Conservation (phyloP, 2,113 vertebrate genomes). For the Sander vitreus region DNA sequence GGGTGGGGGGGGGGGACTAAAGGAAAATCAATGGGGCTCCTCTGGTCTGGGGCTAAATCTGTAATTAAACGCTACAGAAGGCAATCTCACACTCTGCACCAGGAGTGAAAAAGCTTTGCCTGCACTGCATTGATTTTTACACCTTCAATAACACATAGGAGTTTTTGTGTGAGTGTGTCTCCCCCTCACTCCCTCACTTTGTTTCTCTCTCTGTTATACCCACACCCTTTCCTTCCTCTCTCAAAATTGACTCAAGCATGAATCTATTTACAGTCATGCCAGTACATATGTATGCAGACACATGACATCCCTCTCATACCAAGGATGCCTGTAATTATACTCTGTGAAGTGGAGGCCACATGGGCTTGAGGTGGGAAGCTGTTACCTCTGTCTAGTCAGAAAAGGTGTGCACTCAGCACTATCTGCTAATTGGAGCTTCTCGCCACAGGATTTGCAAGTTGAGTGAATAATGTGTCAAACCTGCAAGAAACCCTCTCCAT, state of each 20-base stretch:
- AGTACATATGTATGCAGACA: slow-evolving; percentile 42
- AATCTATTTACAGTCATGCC: slow-evolving; percentile 43
- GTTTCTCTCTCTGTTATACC: slow-evolving; percentile 36
- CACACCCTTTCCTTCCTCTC: slow-evolving; percentile 50
- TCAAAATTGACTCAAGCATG: slow-evolving; percentile 52
- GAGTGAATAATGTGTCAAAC: slow-evolving; percentile 77
- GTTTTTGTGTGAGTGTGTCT: slow-evolving; percentile 25
- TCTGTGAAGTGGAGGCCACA: slow-evolving; percentile 75
- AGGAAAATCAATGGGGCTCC: slow-evolving; percentile 79
- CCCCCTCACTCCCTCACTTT: slow-evolving; percentile 36
- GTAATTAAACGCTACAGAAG: slow-evolving; percentile 83
- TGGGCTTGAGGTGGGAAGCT: slow-evolving; percentile 74
- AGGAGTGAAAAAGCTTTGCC: slow-evolving; percentile 64
- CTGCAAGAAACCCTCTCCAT: slow-evolving; percentile 49
- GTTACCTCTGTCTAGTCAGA: slow-evolving; percentile 70
- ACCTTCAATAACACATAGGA: slow-evolving; percentile 74
- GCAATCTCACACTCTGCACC: slow-evolving; percentile 73
- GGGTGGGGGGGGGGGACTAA: slow-evolving; percentile 56
- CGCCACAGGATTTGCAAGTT: slow-evolving; percentile 78
- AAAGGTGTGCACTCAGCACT: slow-evolving; percentile 81
- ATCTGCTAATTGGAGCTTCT: slow-evolving; percentile 82
- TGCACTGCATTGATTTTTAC: slow-evolving; percentile 79
- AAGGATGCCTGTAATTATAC: slow-evolving; percentile 78
- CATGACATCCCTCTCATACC: slow-evolving; percentile 53
- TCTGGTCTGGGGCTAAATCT: slow-evolving; percentile 67